Evolutionary conservation across 2,797 vertebrate genomes (phyloP).

Genomic region (Pipistrellus kuhlii): DNA sequence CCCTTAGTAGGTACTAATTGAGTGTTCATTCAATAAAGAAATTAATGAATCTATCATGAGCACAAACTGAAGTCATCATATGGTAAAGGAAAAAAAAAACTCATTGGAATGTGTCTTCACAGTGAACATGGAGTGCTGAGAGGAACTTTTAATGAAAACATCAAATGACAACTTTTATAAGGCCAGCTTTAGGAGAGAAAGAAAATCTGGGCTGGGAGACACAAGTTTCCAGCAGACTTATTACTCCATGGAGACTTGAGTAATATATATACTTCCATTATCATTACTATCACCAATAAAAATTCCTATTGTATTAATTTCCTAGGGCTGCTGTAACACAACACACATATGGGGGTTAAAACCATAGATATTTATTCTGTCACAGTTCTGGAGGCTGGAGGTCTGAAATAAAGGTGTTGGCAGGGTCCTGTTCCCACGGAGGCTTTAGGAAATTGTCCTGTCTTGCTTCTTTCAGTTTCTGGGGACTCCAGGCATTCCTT

Average conservation of each 20-base stretch:
- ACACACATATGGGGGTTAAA: background rate
- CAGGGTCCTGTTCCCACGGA: background rate
- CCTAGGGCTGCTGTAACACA: background rate
- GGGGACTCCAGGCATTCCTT: background rate
- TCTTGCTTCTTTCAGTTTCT: background rate
- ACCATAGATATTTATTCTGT: background rate
- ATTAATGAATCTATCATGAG: background rate
- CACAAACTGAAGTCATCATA: constrained; percentile 2
- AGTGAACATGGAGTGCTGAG: background rate
- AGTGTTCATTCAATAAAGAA: constrained; percentile 24
- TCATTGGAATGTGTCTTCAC: background rate
- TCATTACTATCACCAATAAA: background rate
- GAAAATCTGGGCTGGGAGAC: background rate
- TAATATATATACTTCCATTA: background rate
- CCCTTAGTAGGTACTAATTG: background rate
- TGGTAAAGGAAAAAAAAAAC: background rate
- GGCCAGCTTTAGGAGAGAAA: background rate
- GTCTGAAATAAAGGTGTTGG: background rate
- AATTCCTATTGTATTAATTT: constrained; percentile 2
- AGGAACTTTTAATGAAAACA: background rate
- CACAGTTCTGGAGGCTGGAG: background rate
- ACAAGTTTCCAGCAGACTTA: background rate
- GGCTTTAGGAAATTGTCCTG: background rate
- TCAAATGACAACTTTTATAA: background rate
- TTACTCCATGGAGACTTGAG: background rate